Evolutionary conservation across 1,140 invertebrate genomes (phyloP), one percentile per base, ranked within the genome.

Genomic region (Drosophila nebulosa): DNA sequence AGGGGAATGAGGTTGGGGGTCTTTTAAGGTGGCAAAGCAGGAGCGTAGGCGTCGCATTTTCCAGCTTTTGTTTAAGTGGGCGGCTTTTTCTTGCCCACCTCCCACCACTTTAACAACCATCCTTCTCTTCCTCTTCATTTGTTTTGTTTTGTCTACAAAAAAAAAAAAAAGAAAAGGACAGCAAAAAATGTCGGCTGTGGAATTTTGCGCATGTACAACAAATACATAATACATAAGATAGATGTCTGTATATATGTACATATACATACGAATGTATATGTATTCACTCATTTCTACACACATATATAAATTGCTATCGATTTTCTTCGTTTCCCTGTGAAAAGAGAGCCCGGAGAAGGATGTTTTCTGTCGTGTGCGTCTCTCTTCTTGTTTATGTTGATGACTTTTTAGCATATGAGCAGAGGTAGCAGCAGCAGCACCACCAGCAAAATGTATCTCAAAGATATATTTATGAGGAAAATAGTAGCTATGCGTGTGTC

Each of bases 191-290:
- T 69, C 59, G 73, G 32, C 70, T 86, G 69, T 81, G 74, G 77
- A 81, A 85, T 78, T 85, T 85, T 85, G 81, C 81, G 81, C 81
- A 85, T 85, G 81, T 85, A 85, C 80, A 86, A 59, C 78, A 74
- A 66, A 80, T 74, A 85, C 69, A 85, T 85, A 86, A 86, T 79
- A 70, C 69, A 79, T 85, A 74, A 85, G 64, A 32, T 53, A 50
- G 39, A 42, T 42, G 39, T 42, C 9, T 18, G 39, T 46, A 10
- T 46, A 10, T 46, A 46, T 46, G 4, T 75, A 61, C 60, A 14
- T 59, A 58, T 27, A 35, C 18, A 51, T 60, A 62, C 55, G 2
- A n/a, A 69, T 46, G 62, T 64, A 70, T 21, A 61, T 46, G 50
- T 55, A 66, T 50, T 56, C 35, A 32, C 21, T 68, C 59, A 74